A percentile compares a stretch with the other conserved stretches of the same genome.
Conservation (phyloP, 2,797 vertebrate genomes). For the Carduelis carduelis region DNA sequence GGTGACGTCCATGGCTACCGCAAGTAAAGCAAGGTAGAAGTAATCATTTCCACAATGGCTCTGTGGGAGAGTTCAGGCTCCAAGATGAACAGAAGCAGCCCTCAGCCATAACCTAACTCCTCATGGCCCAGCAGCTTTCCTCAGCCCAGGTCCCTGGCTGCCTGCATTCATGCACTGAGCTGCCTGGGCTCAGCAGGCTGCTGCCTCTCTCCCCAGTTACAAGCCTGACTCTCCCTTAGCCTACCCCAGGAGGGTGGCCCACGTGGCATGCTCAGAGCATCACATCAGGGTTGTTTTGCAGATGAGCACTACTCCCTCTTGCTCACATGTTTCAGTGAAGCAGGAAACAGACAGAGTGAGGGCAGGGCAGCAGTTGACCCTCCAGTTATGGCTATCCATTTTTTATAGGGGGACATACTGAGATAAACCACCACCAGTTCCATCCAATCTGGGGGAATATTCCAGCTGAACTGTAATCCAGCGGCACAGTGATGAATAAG, state of each 20-base stretch:
- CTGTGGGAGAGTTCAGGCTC: neutral
- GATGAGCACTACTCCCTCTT: neutral
- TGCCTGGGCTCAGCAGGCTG: neutral
- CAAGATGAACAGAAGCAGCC: neutral
- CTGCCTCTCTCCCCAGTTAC: neutral
- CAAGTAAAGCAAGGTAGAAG: neutral
- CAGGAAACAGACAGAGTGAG: neutral
- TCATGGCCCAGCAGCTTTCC: neutral
- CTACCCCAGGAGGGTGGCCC: neutral
- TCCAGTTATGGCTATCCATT: neutral
- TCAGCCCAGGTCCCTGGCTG: neutral
- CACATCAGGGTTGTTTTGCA: neutral
- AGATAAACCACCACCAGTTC: neutral
- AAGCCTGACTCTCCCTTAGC: neutral
- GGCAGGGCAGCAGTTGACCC: neutral
- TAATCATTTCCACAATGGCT: fast-evolving
- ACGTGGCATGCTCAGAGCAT: neutral
- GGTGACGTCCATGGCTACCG: neutral
- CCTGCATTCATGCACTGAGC: neutral
- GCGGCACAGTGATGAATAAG: neutral
- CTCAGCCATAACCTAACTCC: neutral
- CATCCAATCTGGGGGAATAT: neutral
- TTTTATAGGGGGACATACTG: neutral
- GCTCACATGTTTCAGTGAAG: neutral
- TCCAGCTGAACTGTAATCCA: neutral